These are phyloP conservation scores for Parambassis ranga DNA, from an alignment of 2,797 vertebrate genomes.

Conservation along the genomic window DNA sequence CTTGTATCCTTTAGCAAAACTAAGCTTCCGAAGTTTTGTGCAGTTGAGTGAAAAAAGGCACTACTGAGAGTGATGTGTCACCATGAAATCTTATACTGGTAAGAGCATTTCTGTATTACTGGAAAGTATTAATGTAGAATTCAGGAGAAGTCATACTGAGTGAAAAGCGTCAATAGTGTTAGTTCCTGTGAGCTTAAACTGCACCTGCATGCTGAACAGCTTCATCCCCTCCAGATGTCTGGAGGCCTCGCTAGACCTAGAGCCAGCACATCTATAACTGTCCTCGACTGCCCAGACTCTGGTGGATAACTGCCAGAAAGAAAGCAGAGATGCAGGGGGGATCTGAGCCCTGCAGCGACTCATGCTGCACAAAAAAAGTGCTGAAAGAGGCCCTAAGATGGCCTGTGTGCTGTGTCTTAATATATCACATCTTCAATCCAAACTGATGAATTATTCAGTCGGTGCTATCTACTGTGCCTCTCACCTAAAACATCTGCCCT, in stretches of 20 bases:
- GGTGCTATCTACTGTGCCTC: constrained; percentile 66
- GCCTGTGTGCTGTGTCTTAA: constrained; percentile 66
- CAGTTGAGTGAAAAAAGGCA: not conserved
- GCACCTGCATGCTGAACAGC: constrained; percentile 69
- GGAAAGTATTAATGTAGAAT: not conserved
- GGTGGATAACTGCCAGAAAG: constrained; percentile 65
- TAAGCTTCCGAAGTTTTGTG: not conserved
- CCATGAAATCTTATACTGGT: not conserved
- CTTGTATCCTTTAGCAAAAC: constrained; percentile 20
- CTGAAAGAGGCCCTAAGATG: constrained; percentile 68
- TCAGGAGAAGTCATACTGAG: constrained; percentile 5
- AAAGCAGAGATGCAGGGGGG: constrained; percentile 49
- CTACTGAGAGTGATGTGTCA: not conserved
- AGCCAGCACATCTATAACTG: constrained; percentile 68
- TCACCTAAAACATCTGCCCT: constrained; percentile 76
- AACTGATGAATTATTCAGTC: constrained; percentile 79
- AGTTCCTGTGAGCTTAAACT: constrained; percentile 58
- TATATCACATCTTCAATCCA: constrained; percentile 76
- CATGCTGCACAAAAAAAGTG: constrained; percentile 54
- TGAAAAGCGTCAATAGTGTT: constrained; percentile 26
- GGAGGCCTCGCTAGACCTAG: constrained; percentile 49
- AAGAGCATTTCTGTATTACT: not conserved
- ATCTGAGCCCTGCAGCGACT: constrained; percentile 60
- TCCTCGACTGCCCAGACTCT: constrained; percentile 56
- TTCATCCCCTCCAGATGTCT: constrained; percentile 71